Evolutionary conservation across 2,888 invertebrate species (phyloP), one percentile per base, ranked within the genome.

Genomic region (Nezara viridula): DNA sequence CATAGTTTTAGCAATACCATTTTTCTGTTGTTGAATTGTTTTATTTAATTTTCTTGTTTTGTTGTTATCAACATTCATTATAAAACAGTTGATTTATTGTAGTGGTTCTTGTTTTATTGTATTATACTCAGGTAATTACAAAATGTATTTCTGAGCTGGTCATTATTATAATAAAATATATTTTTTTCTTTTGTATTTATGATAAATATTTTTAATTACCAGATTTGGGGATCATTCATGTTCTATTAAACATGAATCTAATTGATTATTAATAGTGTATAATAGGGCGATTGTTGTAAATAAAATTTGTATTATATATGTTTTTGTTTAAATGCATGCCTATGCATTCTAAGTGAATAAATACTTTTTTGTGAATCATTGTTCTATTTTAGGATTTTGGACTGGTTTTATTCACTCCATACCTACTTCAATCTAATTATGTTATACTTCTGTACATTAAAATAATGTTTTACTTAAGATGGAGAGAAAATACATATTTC

Each of bases 301-400:
- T 81, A 81, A 81, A 81, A 40, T 81, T 44, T 81, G 81, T 81
- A 81, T 81, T 81, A 81, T 81, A 81, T 81, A n/a, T 40, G 40
- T 81, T 44, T n/a, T 47, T 81, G 24, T 81, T 81, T 81, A 37
- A 73, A 37, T 73, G 66, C 66, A 73, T 73, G 16, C 24, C 19
- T 19, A 19, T 21, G 66, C 66, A 73, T 73, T 73, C 19, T 73
- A 73, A 73, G 10, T 37, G 66, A 73, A 73, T 73, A 37, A 73
- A 73, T 73, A 73, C 66, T 73, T 73, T 73, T 37, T 37, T 37
- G 60, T 60, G 32, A 73, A 73, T 73, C 66, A 6, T 14, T 73
- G 32, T 73, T 73, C 66, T 37, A 21, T 73, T 37, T 37, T 32
- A 73, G 16, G 32, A 32, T 27, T 60, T 60, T 66, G 66, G 24